Evolutionary conservation across 2,888 invertebrate species (phyloP).

Genomic region (Dorcus parallelipipedus): DNA sequence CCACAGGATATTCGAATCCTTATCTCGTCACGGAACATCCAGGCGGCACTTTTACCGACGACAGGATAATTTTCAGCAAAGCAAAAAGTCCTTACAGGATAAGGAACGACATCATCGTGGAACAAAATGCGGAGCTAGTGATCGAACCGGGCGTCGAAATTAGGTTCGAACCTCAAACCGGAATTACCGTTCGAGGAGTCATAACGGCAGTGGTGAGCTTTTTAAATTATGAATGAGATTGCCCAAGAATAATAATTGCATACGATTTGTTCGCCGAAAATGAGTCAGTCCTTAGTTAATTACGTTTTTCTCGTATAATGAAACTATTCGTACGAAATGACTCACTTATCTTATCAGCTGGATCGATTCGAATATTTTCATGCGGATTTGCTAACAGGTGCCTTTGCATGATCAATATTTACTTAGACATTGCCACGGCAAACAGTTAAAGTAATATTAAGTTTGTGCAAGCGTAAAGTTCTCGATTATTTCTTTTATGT

Average conservation of each 20-base stretch:
- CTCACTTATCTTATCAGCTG: not conserved
- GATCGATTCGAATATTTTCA: not conserved
- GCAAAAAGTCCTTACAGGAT: slow-evolving; percentile 71
- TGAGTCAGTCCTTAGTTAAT: no score
- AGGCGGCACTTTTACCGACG: slow-evolving; percentile 61
- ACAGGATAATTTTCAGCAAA: slow-evolving; percentile 55
- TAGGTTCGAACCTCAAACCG: slow-evolving; percentile 87
- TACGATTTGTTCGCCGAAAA: no score
- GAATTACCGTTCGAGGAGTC: slow-evolving; percentile 88
- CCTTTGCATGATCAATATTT: not conserved
- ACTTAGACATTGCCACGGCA: not conserved
- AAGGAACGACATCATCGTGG: slow-evolving; percentile 76
- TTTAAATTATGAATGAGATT: not conserved
- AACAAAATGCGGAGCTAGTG: slow-evolving; percentile 72
- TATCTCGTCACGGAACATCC: slow-evolving; percentile 54
- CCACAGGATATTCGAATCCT: slow-evolving; percentile 2
- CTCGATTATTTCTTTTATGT: no score
- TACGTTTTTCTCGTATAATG: not conserved
- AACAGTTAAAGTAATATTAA: no score
- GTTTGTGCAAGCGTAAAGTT: no score
- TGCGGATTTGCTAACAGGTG: not conserved
- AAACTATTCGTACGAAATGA: no score
- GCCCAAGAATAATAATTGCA: no score
- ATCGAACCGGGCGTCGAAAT: slow-evolving; percentile 90
- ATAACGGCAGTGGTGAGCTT: slow-evolving; percentile 82